Conservation (phyloP, 2,888 invertebrate genomes). For the Rotaria magnacalcarata region DNA sequence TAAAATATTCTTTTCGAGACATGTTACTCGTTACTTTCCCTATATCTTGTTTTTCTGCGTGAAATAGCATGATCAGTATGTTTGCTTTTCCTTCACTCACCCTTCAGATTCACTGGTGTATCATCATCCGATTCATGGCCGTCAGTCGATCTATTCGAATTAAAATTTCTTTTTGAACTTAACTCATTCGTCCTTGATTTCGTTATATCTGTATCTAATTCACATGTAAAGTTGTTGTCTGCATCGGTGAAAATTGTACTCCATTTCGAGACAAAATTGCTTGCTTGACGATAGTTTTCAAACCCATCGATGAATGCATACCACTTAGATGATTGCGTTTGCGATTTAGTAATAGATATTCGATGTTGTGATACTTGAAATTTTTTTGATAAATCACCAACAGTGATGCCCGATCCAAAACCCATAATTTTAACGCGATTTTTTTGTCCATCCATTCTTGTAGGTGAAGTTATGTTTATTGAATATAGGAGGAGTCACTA, state of each 20-base stretch:
- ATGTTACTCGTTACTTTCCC: too few species aligned
- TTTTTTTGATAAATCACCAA: neutral
- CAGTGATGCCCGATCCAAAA: neutral
- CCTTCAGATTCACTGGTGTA: too few species aligned
- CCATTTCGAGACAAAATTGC: neutral
- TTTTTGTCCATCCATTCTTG: neutral
- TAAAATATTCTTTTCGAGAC: too few species aligned
- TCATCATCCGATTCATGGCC: too few species aligned
- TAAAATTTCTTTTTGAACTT: too few species aligned
- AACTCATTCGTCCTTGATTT: too few species aligned
- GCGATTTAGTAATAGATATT: neutral
- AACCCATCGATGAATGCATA: neutral
- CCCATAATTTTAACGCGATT: neutral
- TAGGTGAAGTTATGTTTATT: too few species aligned
- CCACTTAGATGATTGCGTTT: neutral
- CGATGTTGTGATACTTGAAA: neutral
- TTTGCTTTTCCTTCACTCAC: too few species aligned
- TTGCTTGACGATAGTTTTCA: neutral
- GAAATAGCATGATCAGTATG: too few species aligned
- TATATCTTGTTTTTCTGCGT: too few species aligned
- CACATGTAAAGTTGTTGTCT: neutral
- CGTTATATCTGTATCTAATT: neutral
- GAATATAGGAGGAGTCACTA: too few species aligned
- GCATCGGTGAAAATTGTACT: neutral
- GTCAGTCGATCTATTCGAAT: too few species aligned